Conservation (phyloP, 2,797 vertebrate species). For the Eospalax fontanierii region DNA sequence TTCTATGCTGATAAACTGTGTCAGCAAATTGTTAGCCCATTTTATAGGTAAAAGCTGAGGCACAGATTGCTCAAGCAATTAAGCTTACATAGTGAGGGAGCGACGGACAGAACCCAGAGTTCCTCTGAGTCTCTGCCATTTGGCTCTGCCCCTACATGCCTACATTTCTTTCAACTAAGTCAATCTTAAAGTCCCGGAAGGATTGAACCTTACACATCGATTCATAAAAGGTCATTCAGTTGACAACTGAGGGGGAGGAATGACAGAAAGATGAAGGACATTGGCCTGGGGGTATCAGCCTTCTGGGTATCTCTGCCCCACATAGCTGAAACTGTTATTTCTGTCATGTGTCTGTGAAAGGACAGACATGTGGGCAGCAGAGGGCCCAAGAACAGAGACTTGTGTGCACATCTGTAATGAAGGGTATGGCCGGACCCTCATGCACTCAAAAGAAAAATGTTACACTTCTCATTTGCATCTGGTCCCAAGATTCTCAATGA, state of each 20-base stretch:
- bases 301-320: fast-evolving
- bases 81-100: fast-evolving
- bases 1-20: background rate
- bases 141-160: fast-evolving
- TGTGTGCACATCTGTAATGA: fast-evolving
- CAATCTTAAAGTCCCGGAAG: background rate
- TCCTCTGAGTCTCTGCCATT: background rate
- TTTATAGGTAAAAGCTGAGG: background rate
- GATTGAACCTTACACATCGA: background rate
- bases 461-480: background rate
- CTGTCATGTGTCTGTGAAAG: fast-evolving
- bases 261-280: background rate
- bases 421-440: background rate
- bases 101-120: fast-evolving
- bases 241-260: background rate
- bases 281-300: fast-evolving
- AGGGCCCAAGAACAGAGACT: background rate
- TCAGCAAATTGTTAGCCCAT: background rate
- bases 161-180: background rate
- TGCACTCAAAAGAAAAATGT: background rate
- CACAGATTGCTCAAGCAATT: background rate
- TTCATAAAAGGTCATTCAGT: background rate
- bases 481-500: background rate
- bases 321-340: fast-evolving
- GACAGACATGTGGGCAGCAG: too few species aligned